These are phyloP conservation scores for Rhagium mordax DNA, from an alignment of 2,888 invertebrate genomes.

Conservation along the genomic window DNA sequence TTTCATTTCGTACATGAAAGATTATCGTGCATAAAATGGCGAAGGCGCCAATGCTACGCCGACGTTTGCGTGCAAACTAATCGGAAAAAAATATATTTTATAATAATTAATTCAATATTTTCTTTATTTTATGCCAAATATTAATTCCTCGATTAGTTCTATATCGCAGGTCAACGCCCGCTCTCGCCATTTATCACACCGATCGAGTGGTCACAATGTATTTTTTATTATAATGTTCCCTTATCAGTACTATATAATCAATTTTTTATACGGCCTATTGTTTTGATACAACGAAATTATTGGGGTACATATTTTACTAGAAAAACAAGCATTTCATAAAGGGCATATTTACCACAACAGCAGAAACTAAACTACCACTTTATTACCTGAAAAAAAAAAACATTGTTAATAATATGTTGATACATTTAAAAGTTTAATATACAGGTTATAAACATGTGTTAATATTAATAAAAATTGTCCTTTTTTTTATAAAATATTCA, in stretches of 20 bases:
- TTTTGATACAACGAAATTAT: too few species aligned
- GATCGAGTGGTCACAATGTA: not conserved
- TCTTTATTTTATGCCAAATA: not conserved
- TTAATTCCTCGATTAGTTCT: not conserved
- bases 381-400: constrained; percentile 9
- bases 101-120: not conserved
- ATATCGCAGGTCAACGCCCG: not conserved
- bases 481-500: too few species aligned
- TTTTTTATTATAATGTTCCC: not conserved
- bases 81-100: not conserved
- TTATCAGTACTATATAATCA: not conserved
- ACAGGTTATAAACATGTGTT: too few species aligned
- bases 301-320: not conserved
- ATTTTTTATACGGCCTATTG: not conserved
- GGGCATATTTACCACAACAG: not conserved
- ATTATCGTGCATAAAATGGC: not conserved
- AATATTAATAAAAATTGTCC: too few species aligned
- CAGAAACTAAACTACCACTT: not conserved
- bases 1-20: too few species aligned
- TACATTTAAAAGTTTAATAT: too few species aligned
- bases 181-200: not conserved
- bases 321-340: not conserved
- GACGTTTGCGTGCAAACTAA: not conserved
- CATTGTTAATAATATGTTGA: not conserved
- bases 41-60: not conserved